A percentile compares a stretch with the other conserved stretches of the same genome.
Conservation (phyloP, 2,888 invertebrate species). For the Drosophila prolongata region DNA sequence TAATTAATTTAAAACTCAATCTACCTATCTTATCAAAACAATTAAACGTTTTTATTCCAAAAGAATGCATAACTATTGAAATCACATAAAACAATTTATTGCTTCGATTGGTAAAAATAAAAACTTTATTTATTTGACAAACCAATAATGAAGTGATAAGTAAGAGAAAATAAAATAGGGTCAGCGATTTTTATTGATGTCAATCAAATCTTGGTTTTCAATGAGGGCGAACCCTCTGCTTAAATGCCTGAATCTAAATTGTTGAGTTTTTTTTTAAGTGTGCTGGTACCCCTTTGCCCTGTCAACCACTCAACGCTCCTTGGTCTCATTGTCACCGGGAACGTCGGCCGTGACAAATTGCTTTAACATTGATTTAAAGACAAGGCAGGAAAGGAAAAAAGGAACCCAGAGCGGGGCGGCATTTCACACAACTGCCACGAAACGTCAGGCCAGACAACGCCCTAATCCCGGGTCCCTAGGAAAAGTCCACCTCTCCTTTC, state of each 20-base stretch:
- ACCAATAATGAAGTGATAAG: too few relatives aligned
- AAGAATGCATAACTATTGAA: too few relatives aligned
- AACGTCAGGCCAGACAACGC: constrained; percentile 73
- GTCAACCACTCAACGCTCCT: constrained; percentile 49
- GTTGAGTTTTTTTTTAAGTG: constrained; percentile 7
- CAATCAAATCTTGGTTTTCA: not conserved
- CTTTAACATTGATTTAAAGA: constrained; percentile 78
- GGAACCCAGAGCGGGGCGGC: constrained; percentile 41
- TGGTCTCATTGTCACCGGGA: constrained; percentile 64
- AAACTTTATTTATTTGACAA: not conserved
- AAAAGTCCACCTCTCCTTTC: constrained; percentile 6
- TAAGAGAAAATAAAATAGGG: too few relatives aligned
- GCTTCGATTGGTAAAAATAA: too few relatives aligned
- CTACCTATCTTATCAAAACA: too few relatives aligned
- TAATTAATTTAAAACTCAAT: too few relatives aligned
- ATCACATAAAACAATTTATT: too few relatives aligned
- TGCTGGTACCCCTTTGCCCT: constrained; percentile 28
- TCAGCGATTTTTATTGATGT: not conserved
- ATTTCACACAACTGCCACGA: constrained; percentile 76
- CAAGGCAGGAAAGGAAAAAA: constrained; percentile 44
- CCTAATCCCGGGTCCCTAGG: constrained; percentile 57
- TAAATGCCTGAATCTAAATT: not conserved
- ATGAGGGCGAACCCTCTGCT: not conserved
- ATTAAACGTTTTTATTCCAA: too few relatives aligned
- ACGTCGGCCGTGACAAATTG: constrained; percentile 72